Percentiles rank a stretch among this genome's conserved stretches.
phyloP scores from a whole-genome alignment of 2,888 invertebrate species.

The Xestia ashworthii region DNA sequence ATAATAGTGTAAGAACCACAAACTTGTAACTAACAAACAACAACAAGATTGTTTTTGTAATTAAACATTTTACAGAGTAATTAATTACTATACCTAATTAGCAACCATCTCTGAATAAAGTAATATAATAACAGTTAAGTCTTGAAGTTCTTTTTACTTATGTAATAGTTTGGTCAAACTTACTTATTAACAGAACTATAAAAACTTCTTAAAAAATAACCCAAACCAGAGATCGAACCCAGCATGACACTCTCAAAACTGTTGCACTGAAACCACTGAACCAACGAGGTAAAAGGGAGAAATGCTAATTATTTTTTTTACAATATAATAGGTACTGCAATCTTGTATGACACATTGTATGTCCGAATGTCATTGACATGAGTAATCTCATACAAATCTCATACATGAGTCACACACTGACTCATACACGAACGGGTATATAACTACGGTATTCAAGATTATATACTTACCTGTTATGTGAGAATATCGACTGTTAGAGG shows the following conservation, averaged over 20 bases:
- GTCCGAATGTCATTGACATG: conserved; percentile 35
- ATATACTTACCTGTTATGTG: conserved; percentile 8
- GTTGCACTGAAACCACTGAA: not conserved
- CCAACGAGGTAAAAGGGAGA: not conserved
- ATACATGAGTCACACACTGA: conserved; percentile 43
- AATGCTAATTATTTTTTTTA: not conserved
- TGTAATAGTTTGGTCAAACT: not conserved
- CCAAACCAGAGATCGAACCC: not conserved
- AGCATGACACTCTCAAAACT: too few relatives aligned
- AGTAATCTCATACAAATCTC: conserved; percentile 58
- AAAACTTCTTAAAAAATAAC: too few relatives aligned
- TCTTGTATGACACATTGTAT: conserved; percentile 42
- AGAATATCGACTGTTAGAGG: conserved; percentile 24
- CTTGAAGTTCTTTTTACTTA: not conserved
- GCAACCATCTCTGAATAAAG: not conserved
- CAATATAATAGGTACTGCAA: not conserved
- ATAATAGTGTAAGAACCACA: not conserved
- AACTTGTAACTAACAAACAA: not conserved
- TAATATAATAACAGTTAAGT: not conserved
- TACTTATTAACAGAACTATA: too few relatives aligned
- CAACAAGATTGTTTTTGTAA: not conserved
- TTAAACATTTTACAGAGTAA: not conserved
- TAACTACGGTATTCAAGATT: not conserved
- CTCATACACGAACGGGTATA: conserved; percentile 31
- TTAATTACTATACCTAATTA: not conserved